Conservation (phyloP, 2,888 invertebrate genomes). For the Dendrolimus houi region DNA sequence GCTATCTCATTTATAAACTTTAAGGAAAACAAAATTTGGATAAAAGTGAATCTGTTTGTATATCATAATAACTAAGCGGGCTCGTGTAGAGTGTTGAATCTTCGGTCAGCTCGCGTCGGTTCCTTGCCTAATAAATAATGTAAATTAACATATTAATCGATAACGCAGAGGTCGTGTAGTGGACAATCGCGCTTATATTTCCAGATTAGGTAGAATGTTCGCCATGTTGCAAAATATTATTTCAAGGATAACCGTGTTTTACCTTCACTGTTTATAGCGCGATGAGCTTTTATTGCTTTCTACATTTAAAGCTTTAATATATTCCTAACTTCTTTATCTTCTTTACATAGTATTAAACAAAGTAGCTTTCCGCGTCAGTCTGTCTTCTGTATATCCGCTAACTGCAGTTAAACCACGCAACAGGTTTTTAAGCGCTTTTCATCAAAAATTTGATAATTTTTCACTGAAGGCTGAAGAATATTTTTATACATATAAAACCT, state of each 20-base stretch:
- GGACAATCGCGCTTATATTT: conserved; percentile 44
- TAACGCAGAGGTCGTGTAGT: conserved; percentile 50
- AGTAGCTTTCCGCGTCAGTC: no score
- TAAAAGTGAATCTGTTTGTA: not conserved
- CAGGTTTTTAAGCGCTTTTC: no score
- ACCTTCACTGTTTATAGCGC: conserved; percentile 13
- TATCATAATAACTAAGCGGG: not conserved
- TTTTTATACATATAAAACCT: no score
- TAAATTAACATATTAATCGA: conserved; percentile 58
- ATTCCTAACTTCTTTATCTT: no score
- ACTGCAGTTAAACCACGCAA: no score
- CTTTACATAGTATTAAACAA: no score
- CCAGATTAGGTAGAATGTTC: conserved; percentile 39
- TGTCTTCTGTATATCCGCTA: no score
- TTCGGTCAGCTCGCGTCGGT: conserved; percentile 15
- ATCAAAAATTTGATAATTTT: no score
- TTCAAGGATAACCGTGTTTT: conserved; percentile 41
- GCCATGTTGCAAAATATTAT: conserved; percentile 40
- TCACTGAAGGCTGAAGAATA: no score
- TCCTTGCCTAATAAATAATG: conserved; percentile 43
- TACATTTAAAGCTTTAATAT: not conserved
- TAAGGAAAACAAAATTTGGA: not conserved
- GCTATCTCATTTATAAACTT: not conserved
- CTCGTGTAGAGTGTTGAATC: not conserved
- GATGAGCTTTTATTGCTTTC: conserved; percentile 17